Base-by-base conservation (phyloP, 92 coral and sea anemone species). In the Pocillopora meandrina region DNA sequence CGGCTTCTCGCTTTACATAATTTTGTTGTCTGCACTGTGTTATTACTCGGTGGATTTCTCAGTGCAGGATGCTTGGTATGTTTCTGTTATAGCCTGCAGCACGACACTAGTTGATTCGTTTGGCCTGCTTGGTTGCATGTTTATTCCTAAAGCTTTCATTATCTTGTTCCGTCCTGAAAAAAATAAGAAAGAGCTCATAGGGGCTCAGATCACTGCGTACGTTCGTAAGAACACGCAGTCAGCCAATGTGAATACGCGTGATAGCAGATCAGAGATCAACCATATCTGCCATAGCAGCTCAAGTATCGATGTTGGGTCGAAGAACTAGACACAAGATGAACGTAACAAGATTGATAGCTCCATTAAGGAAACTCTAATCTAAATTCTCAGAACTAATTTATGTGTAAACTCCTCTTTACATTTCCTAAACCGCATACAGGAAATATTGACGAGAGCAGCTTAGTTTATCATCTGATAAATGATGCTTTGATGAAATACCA, bases 111-210 rank as follows among this genome's bases (percentile, higher is more conserved):
- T 89, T 3, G 80, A 82, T 26, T 85, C 89, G 61, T 89, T 82
- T 78, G 91, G 91, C 12, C 36, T 89, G 81, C 85, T 89, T 0
- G 59, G 86, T n/a, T 89, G 91, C 52, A 89, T 89, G 91, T 89
- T 89, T 73, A 89, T 56, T 15, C 85, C 85, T 0, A 88, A 88
- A 56, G 52, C 84, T 15, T 84, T 84, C 69, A 72, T 60, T 59
- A 89, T 89, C 15, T 15, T 89, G 78, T 77, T 79, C 71, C 91
- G 78, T 19, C 85, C 89, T 11, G 89, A 89, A n/a, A 75, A 71
- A 74, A 89, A 89, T 71, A 68, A 85, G 9, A 71, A 67, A 64
- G 75, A 61, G 31, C 21, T 71, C 16, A 52, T 77, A 36, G 60
- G 80, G n/a, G 79, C 88, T 12, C 91, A 91, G 82, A 70, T 91